Base-by-base conservation (phyloP, 2,888 invertebrate species). In the Terebella lapidaria region DNA sequence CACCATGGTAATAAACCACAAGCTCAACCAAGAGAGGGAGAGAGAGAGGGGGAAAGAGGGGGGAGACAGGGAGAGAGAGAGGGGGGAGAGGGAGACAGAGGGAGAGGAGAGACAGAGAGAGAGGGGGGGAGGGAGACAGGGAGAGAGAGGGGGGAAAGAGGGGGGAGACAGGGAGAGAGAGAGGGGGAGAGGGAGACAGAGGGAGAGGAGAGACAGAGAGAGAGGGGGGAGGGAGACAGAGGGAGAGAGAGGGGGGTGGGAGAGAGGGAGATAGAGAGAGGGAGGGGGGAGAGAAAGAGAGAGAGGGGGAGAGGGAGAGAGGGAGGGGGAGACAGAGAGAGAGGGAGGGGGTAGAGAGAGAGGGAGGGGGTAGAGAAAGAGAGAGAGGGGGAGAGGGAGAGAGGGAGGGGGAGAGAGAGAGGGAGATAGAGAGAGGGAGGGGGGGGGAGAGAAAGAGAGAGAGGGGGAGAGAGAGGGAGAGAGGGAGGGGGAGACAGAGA, bases 111-210 rank as follows among this genome's bases (percentile, higher is more conserved):
- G n/a, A n/a, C n/a, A n/a, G n/a, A n/a, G n/a, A n/a, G n/a, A n/a
- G n/a, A n/a, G n/a, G n/a, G n/a, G n/a, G n/a, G n/a, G n/a, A n/a
- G n/a, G n/a, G n/a, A n/a, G n/a, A n/a, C n/a, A n/a, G n/a, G n/a
- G n/a, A n/a, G n/a, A n/a, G n/a, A n/a, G n/a, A n/a, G n/a, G n/a
- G n/a, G n/a, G n/a, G n/a, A n/a, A n/a, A n/a, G n/a, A n/a, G n/a
- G n/a, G n/a, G n/a, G 26, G 27, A n/a, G n/a, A 25, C 52, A 28
- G 53, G 52, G 26, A 28, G 57, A 29, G 26, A 29, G 18, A 28
- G 57, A 54, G 53, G 29, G 24, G 35, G 57, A 28, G 53, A 25
- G 24, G 29, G 52, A 28, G 29, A 26, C 20, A 28, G 57, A 28
- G 53, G 25, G 24, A 29, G 57, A 55, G 27, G 25, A 25, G 25